Evolutionary conservation across 2,113 vertebrate genomes (phyloP).

Genomic region (Albula goreensis): DNA sequence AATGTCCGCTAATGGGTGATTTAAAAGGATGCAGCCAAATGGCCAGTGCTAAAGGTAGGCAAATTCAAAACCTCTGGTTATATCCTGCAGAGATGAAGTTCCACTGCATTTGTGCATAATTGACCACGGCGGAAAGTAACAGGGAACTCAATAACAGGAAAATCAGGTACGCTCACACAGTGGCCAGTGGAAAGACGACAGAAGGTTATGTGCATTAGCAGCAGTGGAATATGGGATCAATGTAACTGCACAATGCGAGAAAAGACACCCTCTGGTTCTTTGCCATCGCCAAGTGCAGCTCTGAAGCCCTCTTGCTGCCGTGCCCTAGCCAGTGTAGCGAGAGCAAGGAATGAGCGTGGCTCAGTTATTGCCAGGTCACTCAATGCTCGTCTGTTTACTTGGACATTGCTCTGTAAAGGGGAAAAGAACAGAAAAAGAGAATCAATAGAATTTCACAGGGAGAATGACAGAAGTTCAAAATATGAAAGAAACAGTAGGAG

Average conservation of each 20-base stretch:
- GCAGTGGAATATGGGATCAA: slow-evolving; percentile 50
- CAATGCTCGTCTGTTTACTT: slow-evolving; percentile 85
- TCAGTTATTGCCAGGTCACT: slow-evolving; percentile 88
- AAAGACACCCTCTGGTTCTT: slow-evolving; percentile 84
- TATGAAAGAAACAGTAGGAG: neutral
- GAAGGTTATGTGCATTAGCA: neutral
- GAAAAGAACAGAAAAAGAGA: slow-evolving; percentile 8
- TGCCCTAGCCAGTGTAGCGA: slow-evolving; percentile 79
- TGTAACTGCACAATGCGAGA: slow-evolving; percentile 78
- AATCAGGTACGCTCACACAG: neutral
- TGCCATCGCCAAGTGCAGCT: slow-evolving; percentile 81
- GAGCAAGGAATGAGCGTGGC: slow-evolving; percentile 85
- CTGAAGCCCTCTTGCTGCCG: slow-evolving; percentile 84
- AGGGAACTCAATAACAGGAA: neutral
- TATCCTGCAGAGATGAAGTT: neutral
- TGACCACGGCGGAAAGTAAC: neutral
- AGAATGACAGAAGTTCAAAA: neutral
- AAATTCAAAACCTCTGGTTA: neutral
- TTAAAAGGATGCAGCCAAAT: neutral
- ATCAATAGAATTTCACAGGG: neutral
- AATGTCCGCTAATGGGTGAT: neutral
- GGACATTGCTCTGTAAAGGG: slow-evolving; percentile 78
- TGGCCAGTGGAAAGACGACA: neutral
- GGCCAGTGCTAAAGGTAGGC: neutral
- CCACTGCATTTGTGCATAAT: slow-evolving; percentile 3